Percentiles rank a stretch among this genome's conserved stretches.
These are phyloP conservation scores for Pogonomyrmex barbatus DNA, from an alignment of 1,140 invertebrate genomes.

Conservation along the genomic window DNA sequence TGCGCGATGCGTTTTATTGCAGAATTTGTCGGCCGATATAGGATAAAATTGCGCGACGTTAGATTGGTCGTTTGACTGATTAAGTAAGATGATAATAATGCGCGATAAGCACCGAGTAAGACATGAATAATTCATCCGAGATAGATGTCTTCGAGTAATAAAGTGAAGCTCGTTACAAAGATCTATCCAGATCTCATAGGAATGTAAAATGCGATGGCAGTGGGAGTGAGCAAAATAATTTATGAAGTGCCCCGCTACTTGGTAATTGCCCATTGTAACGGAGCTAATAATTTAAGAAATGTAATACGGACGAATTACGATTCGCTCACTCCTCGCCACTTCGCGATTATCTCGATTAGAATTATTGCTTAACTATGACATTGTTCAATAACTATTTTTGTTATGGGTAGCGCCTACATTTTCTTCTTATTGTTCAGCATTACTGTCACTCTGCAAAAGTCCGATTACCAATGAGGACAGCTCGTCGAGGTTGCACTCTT, in stretches of 20 bases:
- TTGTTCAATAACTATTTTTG: conserved; percentile 21
- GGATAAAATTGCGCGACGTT: neutral
- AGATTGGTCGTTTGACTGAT: neutral
- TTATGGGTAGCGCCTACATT: neutral
- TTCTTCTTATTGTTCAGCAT: neutral
- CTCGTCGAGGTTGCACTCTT: conserved; percentile 1
- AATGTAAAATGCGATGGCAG: conserved; percentile 20
- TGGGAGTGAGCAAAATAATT: conserved; percentile 28
- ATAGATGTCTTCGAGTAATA: conserved; percentile 20
- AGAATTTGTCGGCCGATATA: neutral
- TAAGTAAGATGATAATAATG: conserved; percentile 6
- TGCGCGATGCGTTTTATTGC: neutral
- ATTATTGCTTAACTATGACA: neutral
- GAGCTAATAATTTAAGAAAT: conserved; percentile 46
- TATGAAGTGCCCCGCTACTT: neutral
- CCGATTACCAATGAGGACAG: neutral
- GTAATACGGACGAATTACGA: neutral
- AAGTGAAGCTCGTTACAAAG: conserved; percentile 36
- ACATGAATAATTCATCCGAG: conserved; percentile 13
- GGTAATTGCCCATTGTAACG: conserved; percentile 40
- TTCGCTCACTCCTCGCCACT: neutral
- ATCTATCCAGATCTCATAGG: conserved; percentile 2
- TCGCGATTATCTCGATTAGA: neutral
- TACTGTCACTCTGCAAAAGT: neutral
- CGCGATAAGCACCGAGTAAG: neutral